Evolutionary conservation across 92 coral and sea anemone species (phyloP), one percentile per base, ranked within the genome.

Genomic region (Heteractis magnifica): DNA sequence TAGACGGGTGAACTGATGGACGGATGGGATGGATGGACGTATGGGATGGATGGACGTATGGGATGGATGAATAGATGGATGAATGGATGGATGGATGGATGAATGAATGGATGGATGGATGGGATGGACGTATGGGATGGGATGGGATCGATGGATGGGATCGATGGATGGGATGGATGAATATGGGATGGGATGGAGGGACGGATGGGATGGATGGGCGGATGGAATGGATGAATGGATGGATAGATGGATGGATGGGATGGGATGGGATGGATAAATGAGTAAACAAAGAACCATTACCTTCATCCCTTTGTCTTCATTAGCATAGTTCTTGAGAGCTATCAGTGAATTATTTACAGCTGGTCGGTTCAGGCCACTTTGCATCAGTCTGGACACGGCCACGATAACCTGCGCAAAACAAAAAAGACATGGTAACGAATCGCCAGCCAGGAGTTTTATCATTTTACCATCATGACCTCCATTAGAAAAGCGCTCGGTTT

Each of bases 371-470:
- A 94, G 92, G 65, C 99, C 99, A 34, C 86, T 83, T 18, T 93
- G 93, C 91, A 96, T 96, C 64, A 96, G 93, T 80, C 93, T 89
- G 56, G 99, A 96, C 74, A 96, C 98, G 78, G 99, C 99, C 76
- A 96, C 99, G 15, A 96, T 92, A 14, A 96, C 98, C 99, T 96
- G 76, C 48, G 71, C 50, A 81, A 51, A 23, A 73, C 11, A 81
- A 8, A 68, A 26, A 26, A 20, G 73, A 34, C 12, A 68, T 68
- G 73, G 73, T 20, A 68, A 26, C 73, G 72, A 65, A 65, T 18
- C 10, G 20, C 10, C 10, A 7, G 49, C 12, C 15, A 68, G 2
- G 44, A 34, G 44, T 34, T 34, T 34, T 34, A 34, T 34, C 44
- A 62, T 4, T 23, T 62, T 5, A 62, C 20, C 12, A 18, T 62